These are phyloP conservation scores for Chaetops frenatus DNA, from an alignment of 2,113 vertebrate species.

Conservation along the genomic window DNA sequence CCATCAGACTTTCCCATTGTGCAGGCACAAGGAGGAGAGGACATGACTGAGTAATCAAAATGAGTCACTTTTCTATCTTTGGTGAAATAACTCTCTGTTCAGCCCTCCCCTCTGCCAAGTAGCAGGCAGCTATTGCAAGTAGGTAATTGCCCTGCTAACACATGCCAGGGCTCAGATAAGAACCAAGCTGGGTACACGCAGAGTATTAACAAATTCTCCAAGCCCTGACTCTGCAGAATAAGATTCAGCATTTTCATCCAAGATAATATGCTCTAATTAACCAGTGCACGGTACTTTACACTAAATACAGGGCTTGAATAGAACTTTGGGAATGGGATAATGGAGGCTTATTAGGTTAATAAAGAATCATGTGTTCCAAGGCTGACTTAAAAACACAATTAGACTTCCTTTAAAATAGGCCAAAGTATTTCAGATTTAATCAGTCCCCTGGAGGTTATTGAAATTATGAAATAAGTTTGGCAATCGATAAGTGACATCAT, in stretches of 20 bases:
- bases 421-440: conserved; percentile 56
- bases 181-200: conserved; percentile 27
- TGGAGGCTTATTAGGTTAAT: conserved; percentile 68
- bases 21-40: conserved; percentile 17
- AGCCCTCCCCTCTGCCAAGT: conserved; percentile 40
- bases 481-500: conserved; percentile 15
- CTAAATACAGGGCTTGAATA: conserved; percentile 57
- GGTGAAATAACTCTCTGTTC: conserved; percentile 58
- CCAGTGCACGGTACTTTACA: conserved; percentile 47
- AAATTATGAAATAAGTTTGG: conserved; percentile 53
- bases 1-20: conserved; percentile 44
- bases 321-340: conserved; percentile 62
- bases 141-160: conserved; percentile 51
- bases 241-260: conserved; percentile 62
- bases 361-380: conserved; percentile 66
- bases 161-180: conserved; percentile 59
- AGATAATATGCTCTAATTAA: conserved; percentile 67
- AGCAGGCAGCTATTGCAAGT: conserved; percentile 40
- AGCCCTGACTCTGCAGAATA: conserved; percentile 52
- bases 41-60: conserved; percentile 57
- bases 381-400: conserved; percentile 62
- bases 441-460: conserved; percentile 37
- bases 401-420: conserved; percentile 48
- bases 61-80: conserved; percentile 62
- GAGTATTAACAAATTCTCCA: conserved; percentile 56